A percentile compares a stretch with the other conserved stretches of the same genome.
phyloP scores from a whole-genome alignment of 2,888 invertebrate genomes.

The Phengaris arion region DNA sequence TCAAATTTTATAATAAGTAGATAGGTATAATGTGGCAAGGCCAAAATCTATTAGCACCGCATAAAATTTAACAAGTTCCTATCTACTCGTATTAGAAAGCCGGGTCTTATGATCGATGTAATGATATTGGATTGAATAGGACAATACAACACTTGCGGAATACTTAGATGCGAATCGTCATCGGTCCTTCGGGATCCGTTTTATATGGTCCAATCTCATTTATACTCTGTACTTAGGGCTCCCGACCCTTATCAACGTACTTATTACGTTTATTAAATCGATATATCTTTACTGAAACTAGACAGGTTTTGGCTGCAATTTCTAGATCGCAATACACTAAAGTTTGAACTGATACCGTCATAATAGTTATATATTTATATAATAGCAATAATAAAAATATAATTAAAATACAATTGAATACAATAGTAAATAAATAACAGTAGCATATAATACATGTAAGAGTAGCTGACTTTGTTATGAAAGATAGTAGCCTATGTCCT shows the following conservation, averaged over 20 bases:
- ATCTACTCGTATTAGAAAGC: slow-evolving; percentile 13
- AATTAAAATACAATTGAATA: too few species aligned
- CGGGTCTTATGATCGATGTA: slow-evolving; percentile 38
- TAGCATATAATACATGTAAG: too few species aligned
- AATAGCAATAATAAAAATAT: too few species aligned
- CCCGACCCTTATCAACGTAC: slow-evolving; percentile 16
- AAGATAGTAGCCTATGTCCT: too few species aligned
- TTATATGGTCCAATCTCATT: slow-evolving; percentile 38
- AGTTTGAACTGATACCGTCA: too few species aligned
- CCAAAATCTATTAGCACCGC: background rate
- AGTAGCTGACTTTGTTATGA: too few species aligned
- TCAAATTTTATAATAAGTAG: too few species aligned
- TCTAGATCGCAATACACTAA: too few species aligned
- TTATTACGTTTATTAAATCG: slow-evolving; percentile 25
- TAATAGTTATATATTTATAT: too few species aligned
- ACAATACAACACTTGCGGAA: slow-evolving; percentile 40
- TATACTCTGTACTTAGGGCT: slow-evolving; percentile 28
- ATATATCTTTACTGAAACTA: slow-evolving; percentile 1
- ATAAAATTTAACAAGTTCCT: background rate
- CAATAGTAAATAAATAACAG: too few species aligned
- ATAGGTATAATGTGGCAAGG: too few species aligned
- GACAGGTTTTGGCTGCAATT: background rate
- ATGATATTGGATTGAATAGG: slow-evolving; percentile 38
- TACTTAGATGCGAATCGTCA: slow-evolving; percentile 39
- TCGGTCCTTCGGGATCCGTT: slow-evolving; percentile 30